A percentile compares a stretch with the other conserved stretches of the same genome.
phyloP scores from a whole-genome alignment of 2,888 invertebrate genomes.

The Capitulum mitella region DNA sequence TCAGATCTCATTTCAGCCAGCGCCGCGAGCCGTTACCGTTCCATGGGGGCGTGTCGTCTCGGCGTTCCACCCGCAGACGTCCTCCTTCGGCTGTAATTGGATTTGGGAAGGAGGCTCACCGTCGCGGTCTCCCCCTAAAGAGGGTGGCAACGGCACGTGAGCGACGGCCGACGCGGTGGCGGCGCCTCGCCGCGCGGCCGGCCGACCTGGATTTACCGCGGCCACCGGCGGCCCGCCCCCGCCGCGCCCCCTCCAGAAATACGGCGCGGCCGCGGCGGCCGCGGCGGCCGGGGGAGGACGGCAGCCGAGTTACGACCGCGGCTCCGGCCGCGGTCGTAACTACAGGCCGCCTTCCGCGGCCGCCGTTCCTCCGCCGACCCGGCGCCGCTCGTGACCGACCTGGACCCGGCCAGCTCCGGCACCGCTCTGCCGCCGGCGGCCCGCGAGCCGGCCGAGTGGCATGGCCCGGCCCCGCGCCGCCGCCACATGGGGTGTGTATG shows the following conservation, averaged over 20 bases:
- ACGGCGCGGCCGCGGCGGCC: not conserved
- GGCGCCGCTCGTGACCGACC: too few species aligned
- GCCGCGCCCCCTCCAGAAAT: not conserved
- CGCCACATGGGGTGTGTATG: not conserved
- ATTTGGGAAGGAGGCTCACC: not conserved
- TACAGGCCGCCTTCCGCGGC: too few species aligned
- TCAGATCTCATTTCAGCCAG: not conserved
- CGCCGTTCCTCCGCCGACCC: too few species aligned
- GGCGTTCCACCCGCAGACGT: not conserved
- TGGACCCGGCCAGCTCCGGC: not conserved
- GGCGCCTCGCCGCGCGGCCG: not conserved
- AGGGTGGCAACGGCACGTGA: not conserved
- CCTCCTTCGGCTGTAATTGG: not conserved
- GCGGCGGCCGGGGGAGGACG: not conserved
- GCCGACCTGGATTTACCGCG: slow-evolving; percentile 5
- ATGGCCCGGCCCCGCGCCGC: not conserved
- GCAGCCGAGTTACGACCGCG: not conserved
- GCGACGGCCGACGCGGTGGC: not conserved
- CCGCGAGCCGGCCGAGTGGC: not conserved
- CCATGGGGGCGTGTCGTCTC: not conserved
- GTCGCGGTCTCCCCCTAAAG: not conserved
- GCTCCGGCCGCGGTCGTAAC: too few species aligned
- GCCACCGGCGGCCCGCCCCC: not conserved
- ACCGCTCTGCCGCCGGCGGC: not conserved
- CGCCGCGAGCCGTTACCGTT: not conserved